A percentile compares a stretch with the other conserved stretches of the same genome.
Evolutionary conservation across 2,888 invertebrate species (phyloP).

Genomic region (Aphelenchoides bicaudatus): DNA sequence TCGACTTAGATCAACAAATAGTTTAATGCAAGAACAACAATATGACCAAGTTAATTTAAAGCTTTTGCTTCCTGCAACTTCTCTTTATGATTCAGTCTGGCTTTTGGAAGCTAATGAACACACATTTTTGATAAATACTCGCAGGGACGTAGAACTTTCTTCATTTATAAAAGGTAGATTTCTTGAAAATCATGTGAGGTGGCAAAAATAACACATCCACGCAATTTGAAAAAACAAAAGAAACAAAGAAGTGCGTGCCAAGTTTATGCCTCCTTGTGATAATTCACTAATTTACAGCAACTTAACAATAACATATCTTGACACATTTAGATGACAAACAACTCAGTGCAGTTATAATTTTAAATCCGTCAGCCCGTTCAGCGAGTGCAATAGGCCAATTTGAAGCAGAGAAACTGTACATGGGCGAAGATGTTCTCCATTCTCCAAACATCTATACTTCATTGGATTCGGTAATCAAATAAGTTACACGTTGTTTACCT

Average conservation of each 20-base stretch:
- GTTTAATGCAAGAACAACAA: background rate
- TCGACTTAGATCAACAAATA: slow-evolving; percentile 4
- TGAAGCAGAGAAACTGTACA: background rate
- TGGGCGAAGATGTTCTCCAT: slow-evolving; percentile 14
- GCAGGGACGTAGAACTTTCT: background rate
- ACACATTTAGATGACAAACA: too few relatives aligned
- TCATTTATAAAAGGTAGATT: too few relatives aligned
- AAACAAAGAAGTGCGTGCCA: too few relatives aligned
- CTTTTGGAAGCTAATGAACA: background rate
- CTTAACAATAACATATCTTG: too few relatives aligned
- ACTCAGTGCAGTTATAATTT: background rate
- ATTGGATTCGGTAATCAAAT: background rate
- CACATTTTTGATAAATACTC: background rate
- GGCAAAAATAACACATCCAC: too few relatives aligned
- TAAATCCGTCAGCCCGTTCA: background rate
- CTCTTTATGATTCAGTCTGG: slow-evolving; percentile 5
- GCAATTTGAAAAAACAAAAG: too few relatives aligned
- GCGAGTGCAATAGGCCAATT: background rate
- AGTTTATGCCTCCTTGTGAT: too few relatives aligned
- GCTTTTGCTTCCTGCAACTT: too few relatives aligned
- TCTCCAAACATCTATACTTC: background rate
- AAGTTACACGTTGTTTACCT: background rate
- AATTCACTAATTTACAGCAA: too few relatives aligned
- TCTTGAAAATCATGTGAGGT: too few relatives aligned
- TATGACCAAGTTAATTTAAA: too few relatives aligned